Evolutionary conservation across 1,140 invertebrate genomes (phyloP), one percentile per base, ranked within the genome.

Genomic region (Nasonia giraulti): DNA sequence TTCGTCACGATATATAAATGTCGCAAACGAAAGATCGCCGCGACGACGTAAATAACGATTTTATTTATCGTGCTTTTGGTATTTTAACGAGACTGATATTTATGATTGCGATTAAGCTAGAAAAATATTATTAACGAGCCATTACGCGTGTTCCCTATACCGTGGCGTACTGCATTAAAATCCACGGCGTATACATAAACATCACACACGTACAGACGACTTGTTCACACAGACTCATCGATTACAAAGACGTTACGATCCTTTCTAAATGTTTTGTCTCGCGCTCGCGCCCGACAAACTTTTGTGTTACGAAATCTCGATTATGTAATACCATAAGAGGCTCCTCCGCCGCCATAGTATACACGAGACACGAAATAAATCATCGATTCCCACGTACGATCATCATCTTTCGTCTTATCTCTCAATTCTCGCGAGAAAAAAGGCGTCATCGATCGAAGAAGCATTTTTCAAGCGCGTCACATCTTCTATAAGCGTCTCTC

Each of bases 231-330:
- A 1, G 17, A 68, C 33, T 80, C 8, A 44, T 40, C 31, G 62
- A 27, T 80, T 14, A 47, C n/a, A 40, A 14, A 17, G 33, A n/a
- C 7, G 14, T 4, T 71, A 44, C 33, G 23, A 44, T 44, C 66
- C 66, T 47, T 80, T 47, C 20, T 37, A 80, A 37, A 47, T 33
- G 66, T 47, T 40, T 80, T 71, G 55, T 69, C 79, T 62, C 6
- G 55, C 12, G 50, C 12, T 55, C 20, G 55, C 14, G 40, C 10
- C 40, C 55, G 55, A 20, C 5, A 17, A 20, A 4, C 17, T n/a
- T 80, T 31, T 37, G 6, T n/a, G 4, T 80, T 71, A 80, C 33
- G 66, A 69, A 80, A 80, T 47, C 68, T 47, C n/a, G 17, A 2
- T 80, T 68, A 23, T 47, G 62, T 31, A 71, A 80, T 4, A 2